A percentile compares a stretch with the other conserved stretches of the same genome.
Conservation (phyloP, 1,140 invertebrate genomes). For the Notospermus geniculatus region DNA sequence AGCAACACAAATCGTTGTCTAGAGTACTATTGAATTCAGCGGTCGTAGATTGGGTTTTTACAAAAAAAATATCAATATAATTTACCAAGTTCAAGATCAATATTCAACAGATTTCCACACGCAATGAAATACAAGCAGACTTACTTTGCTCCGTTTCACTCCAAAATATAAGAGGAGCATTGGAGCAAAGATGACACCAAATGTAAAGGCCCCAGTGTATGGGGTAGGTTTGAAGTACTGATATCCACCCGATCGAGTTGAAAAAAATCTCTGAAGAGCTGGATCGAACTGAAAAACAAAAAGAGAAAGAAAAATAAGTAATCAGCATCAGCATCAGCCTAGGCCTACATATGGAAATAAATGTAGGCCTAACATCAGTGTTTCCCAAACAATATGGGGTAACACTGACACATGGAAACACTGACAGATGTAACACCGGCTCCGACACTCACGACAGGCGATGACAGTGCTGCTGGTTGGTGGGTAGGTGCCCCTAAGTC, state of each 20-base stretch:
- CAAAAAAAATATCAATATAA: not conserved
- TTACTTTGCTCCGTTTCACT: not conserved
- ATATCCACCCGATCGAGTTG: slow-evolving; percentile 65
- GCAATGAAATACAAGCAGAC: not conserved
- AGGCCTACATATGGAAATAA: too few relatives aligned
- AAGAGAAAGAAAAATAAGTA: slow-evolving; percentile 20
- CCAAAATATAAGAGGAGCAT: slow-evolving; percentile 54
- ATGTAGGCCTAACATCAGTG: not conserved
- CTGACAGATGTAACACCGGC: too few relatives aligned
- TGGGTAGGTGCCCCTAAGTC: not conserved
- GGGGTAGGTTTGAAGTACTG: slow-evolving; percentile 69
- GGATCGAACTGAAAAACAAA: slow-evolving; percentile 71
- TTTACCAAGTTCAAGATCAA: not conserved
- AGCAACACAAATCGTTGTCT: too few relatives aligned
- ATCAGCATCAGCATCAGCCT: too few relatives aligned
- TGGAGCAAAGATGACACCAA: slow-evolving; percentile 62
- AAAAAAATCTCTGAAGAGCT: slow-evolving; percentile 67
- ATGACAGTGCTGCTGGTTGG: not conserved
- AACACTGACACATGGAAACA: too few relatives aligned
- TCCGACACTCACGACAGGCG: not conserved
- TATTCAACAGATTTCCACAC: not conserved
- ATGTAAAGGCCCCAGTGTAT: slow-evolving; percentile 60
- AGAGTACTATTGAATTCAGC: too few relatives aligned
- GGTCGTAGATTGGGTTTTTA: too few relatives aligned
- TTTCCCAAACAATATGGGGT: too few relatives aligned